phyloP scores from a whole-genome alignment of 2,888 invertebrate genomes.

The Silvanus unidentatus region DNA sequence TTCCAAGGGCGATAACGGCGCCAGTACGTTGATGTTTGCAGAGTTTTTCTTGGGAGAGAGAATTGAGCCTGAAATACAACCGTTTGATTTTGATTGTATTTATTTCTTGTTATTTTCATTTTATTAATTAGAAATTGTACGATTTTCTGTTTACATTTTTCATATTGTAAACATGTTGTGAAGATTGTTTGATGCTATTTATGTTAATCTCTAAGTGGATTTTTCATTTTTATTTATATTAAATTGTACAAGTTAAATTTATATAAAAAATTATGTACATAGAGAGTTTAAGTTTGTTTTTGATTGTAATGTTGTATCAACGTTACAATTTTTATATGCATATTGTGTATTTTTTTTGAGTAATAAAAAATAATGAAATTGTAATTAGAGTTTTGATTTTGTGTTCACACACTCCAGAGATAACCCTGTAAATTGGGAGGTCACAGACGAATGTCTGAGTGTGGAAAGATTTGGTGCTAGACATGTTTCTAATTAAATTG shows the following conservation, averaged over 20 bases:
- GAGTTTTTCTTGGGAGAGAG: conserved; percentile 35
- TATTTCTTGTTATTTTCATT: conserved; percentile 10
- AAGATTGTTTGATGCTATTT: conserved; percentile 12
- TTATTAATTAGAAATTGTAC: conserved; percentile 6
- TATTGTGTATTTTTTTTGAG: too few relatives aligned
- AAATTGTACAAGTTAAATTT: conserved; percentile 14
- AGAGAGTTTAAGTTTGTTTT: conserved; percentile 27
- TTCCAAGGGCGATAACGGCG: conserved; percentile 42
- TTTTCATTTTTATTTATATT: conserved; percentile 3
- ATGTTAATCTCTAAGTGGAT: conserved; percentile 10
- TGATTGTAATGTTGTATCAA: conserved; percentile 33
- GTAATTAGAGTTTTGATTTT: too few relatives aligned
- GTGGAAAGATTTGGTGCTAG: too few relatives aligned
- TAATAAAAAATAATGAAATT: too few relatives aligned
- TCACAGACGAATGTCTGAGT: too few relatives aligned
- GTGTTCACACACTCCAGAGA: too few relatives aligned
- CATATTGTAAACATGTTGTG: conserved; percentile 15
- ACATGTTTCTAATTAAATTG: too few relatives aligned
- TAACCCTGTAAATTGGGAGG: too few relatives aligned
- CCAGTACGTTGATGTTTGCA: conserved; percentile 35
- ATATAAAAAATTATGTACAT: conserved; percentile 12
- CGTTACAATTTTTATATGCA: conserved; percentile 15
- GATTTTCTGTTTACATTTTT: conserved; percentile 6
- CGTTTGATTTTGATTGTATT: conserved; percentile 10
- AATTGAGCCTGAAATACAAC: conserved; percentile 36